Conservation (phyloP, 2,797 vertebrate species). For the Tauraco hartlaubi region DNA sequence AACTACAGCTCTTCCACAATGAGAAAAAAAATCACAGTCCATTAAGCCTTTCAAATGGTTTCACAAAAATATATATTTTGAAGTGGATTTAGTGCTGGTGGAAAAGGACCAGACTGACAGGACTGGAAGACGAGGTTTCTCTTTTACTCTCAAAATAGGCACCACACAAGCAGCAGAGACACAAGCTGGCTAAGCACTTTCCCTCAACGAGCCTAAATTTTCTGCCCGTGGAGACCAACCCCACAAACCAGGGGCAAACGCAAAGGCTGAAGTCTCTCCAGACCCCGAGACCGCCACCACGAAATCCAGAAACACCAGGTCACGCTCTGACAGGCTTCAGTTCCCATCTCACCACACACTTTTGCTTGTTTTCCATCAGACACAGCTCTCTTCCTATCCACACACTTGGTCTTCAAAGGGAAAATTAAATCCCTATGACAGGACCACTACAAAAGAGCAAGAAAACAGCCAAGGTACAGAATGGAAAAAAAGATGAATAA, state of each 20-base stretch:
- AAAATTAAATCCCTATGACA: neutral
- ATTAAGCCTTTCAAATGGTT: slow-evolving; percentile 66
- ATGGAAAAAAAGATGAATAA: neutral
- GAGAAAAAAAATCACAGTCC: slow-evolving; percentile 65
- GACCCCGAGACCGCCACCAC: neutral
- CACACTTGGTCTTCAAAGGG: neutral
- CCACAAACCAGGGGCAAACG: neutral
- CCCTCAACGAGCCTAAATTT: neutral
- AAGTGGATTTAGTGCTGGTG: slow-evolving; percentile 24
- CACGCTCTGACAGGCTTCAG: neutral
- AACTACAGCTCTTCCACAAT: slow-evolving; percentile 39
- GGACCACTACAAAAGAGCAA: neutral
- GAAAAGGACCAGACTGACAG: neutral
- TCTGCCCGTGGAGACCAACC: neutral
- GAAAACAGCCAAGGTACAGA: neutral
- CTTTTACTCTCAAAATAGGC: neutral
- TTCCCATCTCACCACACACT: neutral
- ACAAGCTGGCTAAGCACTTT: neutral
- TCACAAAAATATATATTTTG: neutral
- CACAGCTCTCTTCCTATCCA: neutral
- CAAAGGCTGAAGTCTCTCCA: neutral
- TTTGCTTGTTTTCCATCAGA: neutral
- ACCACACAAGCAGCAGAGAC: neutral
- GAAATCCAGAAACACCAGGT: neutral
- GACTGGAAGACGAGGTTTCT: neutral